Evolutionary conservation across 2,113 vertebrate species (phyloP), one percentile per base, ranked within the genome.

Genomic region (Dicentrarchus labrax): DNA sequence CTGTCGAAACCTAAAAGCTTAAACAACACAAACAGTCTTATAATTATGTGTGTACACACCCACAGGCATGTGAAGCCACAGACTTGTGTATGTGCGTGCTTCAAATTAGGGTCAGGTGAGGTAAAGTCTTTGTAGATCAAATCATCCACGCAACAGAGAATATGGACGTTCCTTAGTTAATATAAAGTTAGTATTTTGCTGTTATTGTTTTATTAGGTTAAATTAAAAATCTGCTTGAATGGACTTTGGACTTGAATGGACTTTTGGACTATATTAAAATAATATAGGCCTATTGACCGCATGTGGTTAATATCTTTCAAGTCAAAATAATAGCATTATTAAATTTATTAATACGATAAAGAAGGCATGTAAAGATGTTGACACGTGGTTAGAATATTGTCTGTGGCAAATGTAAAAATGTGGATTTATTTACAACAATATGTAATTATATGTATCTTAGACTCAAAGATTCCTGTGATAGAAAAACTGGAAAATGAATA

Each of bases 1-100:
- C 43, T 16, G 47, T 6, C 24, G 30, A 17, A 65, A 36, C 54
- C 15, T 38, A 7, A 41, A 48, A 41, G 61, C 30, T 16, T 7
- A 22, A 65, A 45, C 50, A 51, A 56, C 8, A 21, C 22, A 36
- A 51, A 22, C 7, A n/a, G 16, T 30, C 41, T 82, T 45, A 43
- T 41, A 59, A 61, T 59, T 48, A 43, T 45, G 50, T 21, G 57
- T 62, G 30, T 3, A 16, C 53, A 60, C 53, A 21, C 24, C 39
- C 62, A 76, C 2, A 41, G 36, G 56, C 12, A 76, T 48, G 68
- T 38, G 38, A 39, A 64, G 66, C 66, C 48, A 68, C 54, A 36
- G 17, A 45, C 45, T 24, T 53, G 8, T 10, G 51, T n/a, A 51
- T 30, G 19, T 48, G 11, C 1, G 4, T 57, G 65, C 66, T 45